phyloP scores from a whole-genome alignment of 2,888 invertebrate species.

The Nymphalis polychloros region DNA sequence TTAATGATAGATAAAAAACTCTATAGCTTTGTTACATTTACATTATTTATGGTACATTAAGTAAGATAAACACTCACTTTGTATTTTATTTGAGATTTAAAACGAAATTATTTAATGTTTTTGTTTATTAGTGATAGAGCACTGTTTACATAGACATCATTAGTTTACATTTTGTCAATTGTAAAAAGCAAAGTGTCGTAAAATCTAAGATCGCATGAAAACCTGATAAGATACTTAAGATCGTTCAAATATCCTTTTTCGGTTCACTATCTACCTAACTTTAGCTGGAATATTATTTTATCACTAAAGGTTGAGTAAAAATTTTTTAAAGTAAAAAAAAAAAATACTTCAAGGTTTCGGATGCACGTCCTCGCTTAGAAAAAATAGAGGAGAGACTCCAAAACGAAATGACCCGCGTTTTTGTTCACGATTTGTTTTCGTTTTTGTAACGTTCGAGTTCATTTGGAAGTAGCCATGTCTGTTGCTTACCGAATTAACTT shows the following conservation, averaged over 20 bases:
- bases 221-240: conserved; percentile 74
- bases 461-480: conserved; percentile 80
- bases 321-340: conserved; percentile 60
- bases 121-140: too few relatives aligned
- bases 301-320: conserved; percentile 70
- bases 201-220: conserved; percentile 54
- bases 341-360: conserved; percentile 73
- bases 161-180: too few relatives aligned
- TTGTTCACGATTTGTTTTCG: conserved; percentile 79
- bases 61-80: too few relatives aligned
- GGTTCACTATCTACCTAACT: conserved; percentile 58
- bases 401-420: conserved; percentile 80
- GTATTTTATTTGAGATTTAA: too few relatives aligned
- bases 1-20: too few relatives aligned
- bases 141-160: too few relatives aligned
- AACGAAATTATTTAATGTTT: too few relatives aligned
- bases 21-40: too few relatives aligned
- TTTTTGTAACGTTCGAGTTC: conserved; percentile 81
- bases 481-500: conserved; percentile 80
- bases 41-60: too few relatives aligned
- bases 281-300: conserved; percentile 70
- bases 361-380: conserved; percentile 79
- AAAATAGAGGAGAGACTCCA: conserved; percentile 78
- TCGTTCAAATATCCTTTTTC: conserved; percentile 63
- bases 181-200: too few relatives aligned